Conservation (phyloP, 2,888 invertebrate genomes). For the Ormyrus nitidulus region DNA sequence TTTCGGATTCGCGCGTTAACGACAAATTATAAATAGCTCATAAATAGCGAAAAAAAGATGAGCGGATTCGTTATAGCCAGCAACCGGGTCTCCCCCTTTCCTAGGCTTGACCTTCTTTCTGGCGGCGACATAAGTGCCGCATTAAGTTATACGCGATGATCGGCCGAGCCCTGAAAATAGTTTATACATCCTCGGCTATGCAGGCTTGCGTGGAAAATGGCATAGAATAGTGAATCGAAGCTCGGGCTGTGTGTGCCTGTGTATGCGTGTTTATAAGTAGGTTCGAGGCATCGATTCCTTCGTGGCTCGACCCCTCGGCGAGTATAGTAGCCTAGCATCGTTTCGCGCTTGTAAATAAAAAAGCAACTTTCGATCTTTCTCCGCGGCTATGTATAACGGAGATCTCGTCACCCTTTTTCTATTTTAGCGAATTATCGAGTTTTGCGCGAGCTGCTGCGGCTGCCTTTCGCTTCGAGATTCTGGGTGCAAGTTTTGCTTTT, state of each 20-base stretch:
- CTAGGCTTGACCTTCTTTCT: constrained; percentile 15
- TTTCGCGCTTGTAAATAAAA: constrained; percentile 48
- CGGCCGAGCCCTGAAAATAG: constrained; percentile 39
- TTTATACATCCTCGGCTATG: background rate
- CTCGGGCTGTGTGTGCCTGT: background rate
- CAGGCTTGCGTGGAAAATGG: constrained; percentile 16
- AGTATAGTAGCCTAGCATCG: constrained; percentile 13
- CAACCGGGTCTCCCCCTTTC: no score
- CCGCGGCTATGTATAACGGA: background rate
- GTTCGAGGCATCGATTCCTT: constrained; percentile 50
- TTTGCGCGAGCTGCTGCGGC: background rate
- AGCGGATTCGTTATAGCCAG: no score
- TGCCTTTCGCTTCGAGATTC: background rate
- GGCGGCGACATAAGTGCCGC: constrained; percentile 21
- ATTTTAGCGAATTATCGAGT: background rate
- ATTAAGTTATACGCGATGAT: constrained; percentile 30
- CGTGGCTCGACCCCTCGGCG: background rate
- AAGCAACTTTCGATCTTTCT: constrained; percentile 46
- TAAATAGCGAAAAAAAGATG: no score
- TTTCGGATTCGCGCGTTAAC: no score
- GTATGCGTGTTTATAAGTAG: constrained; percentile 24
- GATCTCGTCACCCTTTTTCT: background rate
- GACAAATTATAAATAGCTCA: no score
- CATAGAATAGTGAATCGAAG: constrained; percentile 19
- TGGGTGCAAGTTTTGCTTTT: background rate